phyloP scores from a whole-genome alignment of 30 jellyfish, hydroid and myxozoan species.

The Hydractinia echinata region DNA sequence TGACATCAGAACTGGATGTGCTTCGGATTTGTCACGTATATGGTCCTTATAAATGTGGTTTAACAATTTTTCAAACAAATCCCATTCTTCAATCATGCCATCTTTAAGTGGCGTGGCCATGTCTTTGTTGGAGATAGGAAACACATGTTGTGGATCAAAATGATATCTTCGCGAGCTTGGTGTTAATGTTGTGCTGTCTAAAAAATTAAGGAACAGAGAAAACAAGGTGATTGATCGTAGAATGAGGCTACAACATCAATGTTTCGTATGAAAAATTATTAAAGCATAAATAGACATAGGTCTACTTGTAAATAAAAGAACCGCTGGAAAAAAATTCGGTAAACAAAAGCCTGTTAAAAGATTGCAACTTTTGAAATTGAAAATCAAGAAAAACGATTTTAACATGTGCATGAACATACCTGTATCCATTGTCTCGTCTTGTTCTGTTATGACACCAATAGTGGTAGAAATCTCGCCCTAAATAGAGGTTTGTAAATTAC shows the following conservation, averaged over 20 bases:
- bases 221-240: not conserved
- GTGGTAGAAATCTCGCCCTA: constrained; percentile 95
- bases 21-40: constrained; percentile 73
- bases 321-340: not conserved
- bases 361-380: not conserved
- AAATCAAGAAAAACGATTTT: not conserved
- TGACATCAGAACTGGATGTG: constrained; percentile 94
- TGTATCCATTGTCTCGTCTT: constrained; percentile 53
- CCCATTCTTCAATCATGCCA: constrained; percentile 97
- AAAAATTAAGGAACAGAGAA: not conserved
- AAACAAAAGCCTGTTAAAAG: not conserved
- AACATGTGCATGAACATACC: not conserved
- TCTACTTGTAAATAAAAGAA: not conserved
- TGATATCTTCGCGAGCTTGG: constrained; percentile 32
- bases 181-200: constrained; percentile 18
- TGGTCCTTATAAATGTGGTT: constrained; percentile 75
- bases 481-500: not conserved
- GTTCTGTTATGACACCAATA: constrained; percentile 65
- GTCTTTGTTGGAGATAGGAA: constrained; percentile 77
- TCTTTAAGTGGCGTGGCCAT: constrained; percentile 74
- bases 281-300: too few relatives aligned
- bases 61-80: constrained; percentile 78
- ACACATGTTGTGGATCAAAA: constrained; percentile 38
- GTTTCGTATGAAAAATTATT: too few relatives aligned
- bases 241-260: not conserved